phyloP scores from a whole-genome alignment of 2,113 vertebrate genomes.

The Nibea albiflora region DNA sequence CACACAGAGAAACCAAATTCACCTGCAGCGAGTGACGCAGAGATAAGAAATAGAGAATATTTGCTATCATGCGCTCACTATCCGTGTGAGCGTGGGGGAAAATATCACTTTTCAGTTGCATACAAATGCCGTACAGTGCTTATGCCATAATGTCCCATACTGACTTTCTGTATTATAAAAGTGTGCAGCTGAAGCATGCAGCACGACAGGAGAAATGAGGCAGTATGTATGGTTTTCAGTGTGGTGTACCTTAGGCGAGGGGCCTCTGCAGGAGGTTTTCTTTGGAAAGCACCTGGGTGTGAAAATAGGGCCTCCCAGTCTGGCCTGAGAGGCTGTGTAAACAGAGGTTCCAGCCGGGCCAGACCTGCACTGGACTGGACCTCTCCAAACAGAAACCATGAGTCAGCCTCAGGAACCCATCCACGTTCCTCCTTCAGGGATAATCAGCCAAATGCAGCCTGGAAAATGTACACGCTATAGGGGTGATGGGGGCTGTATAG shows the following conservation, averaged over 20 bases:
- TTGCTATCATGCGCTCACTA: slow-evolving; percentile 24
- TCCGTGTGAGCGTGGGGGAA: slow-evolving; percentile 38
- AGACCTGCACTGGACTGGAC: slow-evolving; percentile 67
- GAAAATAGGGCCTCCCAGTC: slow-evolving; percentile 83
- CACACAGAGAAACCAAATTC: slow-evolving; percentile 54
- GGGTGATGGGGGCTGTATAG: slow-evolving; percentile 31
- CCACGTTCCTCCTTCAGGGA: slow-evolving; percentile 72
- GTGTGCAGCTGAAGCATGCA: slow-evolving; percentile 53
- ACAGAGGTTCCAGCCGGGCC: slow-evolving; percentile 75
- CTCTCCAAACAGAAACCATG: slow-evolving; percentile 82
- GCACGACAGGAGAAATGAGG: slow-evolving; percentile 58
- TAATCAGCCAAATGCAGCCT: slow-evolving; percentile 72
- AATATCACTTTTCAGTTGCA: slow-evolving; percentile 49
- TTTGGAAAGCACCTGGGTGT: slow-evolving; percentile 84
- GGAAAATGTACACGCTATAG: slow-evolving; percentile 69
- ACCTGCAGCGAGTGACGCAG: slow-evolving; percentile 44
- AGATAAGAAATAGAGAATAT: slow-evolving; percentile 62
- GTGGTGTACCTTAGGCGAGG: slow-evolving; percentile 70
- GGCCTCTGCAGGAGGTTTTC: slow-evolving; percentile 81
- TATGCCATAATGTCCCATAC: slow-evolving; percentile 36
- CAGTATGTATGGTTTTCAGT: slow-evolving; percentile 75
- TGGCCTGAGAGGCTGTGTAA: slow-evolving; percentile 81
- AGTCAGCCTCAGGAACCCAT: slow-evolving; percentile 80
- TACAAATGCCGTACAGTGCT: slow-evolving; percentile 28
- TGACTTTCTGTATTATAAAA: slow-evolving; percentile 49